Evolutionary conservation across 2,797 vertebrate genomes (phyloP).

Genomic region (Onychomys torridus): DNA sequence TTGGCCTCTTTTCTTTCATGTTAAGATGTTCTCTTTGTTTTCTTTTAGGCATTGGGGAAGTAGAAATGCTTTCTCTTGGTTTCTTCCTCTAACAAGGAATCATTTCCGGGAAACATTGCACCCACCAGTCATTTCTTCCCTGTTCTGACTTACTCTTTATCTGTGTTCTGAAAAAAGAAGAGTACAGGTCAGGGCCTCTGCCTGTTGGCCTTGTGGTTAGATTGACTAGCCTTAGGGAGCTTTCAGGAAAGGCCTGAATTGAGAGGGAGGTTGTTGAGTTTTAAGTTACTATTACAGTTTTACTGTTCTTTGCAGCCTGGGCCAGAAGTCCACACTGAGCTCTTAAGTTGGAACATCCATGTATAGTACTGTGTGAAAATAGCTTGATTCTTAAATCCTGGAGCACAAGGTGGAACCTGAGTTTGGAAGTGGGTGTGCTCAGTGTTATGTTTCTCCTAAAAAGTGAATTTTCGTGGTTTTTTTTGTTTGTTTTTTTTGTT

Average conservation of each 20-base stretch:
- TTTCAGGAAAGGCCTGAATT: background rate
- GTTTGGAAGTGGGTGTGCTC: background rate
- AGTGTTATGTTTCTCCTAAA: constrained; percentile 3
- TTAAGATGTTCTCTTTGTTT: background rate
- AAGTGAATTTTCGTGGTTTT: background rate
- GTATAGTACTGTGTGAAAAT: background rate
- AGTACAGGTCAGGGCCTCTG: background rate
- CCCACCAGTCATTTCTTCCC: background rate
- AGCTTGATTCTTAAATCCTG: background rate
- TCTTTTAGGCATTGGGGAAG: constrained; percentile 1
- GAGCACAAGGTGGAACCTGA: background rate
- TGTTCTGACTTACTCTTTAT: background rate
- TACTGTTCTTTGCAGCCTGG: constrained; percentile 29
- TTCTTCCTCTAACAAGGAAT: background rate
- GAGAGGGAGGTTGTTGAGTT: constrained; percentile 23
- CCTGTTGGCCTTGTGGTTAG: constrained; percentile 14
- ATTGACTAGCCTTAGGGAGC: constrained; percentile 39
- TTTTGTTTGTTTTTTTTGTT: too few species aligned
- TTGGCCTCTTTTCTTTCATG: background rate
- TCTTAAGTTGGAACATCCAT: background rate
- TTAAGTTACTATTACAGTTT: constrained; percentile 53
- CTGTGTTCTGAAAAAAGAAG: background rate
- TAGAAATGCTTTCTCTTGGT: background rate
- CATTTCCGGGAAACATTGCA: background rate
- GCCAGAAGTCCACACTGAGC: background rate